Percentiles rank a stretch among this genome's conserved stretches.
Evolutionary conservation across 1,140 invertebrate genomes (phyloP).

Genomic region (Lanistes nyassanus): DNA sequence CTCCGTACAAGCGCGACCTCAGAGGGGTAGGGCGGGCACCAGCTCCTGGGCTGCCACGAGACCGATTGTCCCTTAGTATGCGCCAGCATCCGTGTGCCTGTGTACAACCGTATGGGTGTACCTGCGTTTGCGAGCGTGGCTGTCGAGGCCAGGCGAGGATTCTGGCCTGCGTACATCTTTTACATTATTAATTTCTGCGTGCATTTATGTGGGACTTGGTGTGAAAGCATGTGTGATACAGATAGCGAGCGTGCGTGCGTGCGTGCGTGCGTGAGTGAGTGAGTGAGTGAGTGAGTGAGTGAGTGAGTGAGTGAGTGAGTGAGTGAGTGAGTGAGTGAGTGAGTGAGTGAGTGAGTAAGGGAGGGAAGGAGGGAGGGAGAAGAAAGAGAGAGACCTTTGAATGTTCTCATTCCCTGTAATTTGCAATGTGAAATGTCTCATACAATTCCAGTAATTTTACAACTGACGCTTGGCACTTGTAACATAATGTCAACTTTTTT

Average conservation of each 20-base stretch:
- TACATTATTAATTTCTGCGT: no score
- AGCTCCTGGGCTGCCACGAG: slow-evolving; percentile 33
- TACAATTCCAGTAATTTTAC: no score
- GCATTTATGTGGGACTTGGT: background rate
- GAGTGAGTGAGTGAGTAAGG: no score
- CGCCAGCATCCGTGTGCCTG: background rate
- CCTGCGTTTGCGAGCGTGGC: background rate
- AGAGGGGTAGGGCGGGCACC: slow-evolving; percentile 33
- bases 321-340: background rate
- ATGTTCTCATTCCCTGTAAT: no score
- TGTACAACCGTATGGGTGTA: background rate
- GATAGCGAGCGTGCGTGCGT: background rate
- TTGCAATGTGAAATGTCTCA: no score
- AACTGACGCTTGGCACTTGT: no score
- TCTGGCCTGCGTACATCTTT: background rate
- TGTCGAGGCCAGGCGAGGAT: background rate
- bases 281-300: background rate
- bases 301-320: background rate
- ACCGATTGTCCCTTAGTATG: background rate
- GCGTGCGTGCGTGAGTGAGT: no score
- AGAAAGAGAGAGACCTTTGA: slow-evolving; percentile 5
- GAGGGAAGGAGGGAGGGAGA: no score
- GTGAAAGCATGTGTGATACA: background rate
- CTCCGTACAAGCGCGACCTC: background rate
- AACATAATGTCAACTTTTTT: no score